These are phyloP conservation scores for Scaptomyza parva DNA, from an alignment of 2,888 invertebrate species.

Conservation along the genomic window DNA sequence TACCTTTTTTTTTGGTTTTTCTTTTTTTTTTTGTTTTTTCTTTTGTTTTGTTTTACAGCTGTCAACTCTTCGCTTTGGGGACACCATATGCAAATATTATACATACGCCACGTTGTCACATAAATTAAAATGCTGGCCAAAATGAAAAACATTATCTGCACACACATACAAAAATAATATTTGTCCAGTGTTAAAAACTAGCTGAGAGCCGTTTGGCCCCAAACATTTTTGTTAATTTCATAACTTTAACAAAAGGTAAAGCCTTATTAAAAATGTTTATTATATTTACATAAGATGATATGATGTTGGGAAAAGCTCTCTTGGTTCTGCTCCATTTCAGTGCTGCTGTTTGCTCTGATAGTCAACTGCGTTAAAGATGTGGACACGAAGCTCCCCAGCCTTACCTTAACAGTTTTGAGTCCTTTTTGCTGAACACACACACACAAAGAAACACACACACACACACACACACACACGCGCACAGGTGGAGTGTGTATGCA, in stretches of 20 bases:
- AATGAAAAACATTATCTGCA: conserved; percentile 24
- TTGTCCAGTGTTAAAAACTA: conserved; percentile 31
- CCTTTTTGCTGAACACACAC: conserved; percentile 35
- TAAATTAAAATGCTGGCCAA: conserved; percentile 35
- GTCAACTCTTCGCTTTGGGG: neutral
- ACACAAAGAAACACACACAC: conserved; percentile 13
- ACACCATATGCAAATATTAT: conserved; percentile 42
- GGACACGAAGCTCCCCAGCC: conserved; percentile 43
- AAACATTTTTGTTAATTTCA: conserved; percentile 36
- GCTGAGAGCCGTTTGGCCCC: conserved; percentile 14
- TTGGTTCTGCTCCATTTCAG: conserved; percentile 18
- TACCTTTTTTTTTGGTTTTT: neutral
- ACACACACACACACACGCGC: too few relatives aligned
- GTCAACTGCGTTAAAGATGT: conserved; percentile 54
- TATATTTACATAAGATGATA: conserved; percentile 33
- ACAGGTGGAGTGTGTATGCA: conserved; percentile 23
- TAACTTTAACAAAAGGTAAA: conserved; percentile 58
- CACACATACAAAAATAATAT: conserved; percentile 49
- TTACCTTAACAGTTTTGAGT: conserved; percentile 23
- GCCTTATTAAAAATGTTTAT: conserved; percentile 60
- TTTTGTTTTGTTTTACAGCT: neutral
- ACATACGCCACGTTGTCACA: conserved; percentile 37
- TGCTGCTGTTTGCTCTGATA: conserved; percentile 56
- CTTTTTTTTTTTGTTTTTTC: too few relatives aligned
- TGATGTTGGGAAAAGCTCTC: neutral